phyloP scores from a whole-genome alignment of 2,888 invertebrate species.

The Epirrita christyi region DNA sequence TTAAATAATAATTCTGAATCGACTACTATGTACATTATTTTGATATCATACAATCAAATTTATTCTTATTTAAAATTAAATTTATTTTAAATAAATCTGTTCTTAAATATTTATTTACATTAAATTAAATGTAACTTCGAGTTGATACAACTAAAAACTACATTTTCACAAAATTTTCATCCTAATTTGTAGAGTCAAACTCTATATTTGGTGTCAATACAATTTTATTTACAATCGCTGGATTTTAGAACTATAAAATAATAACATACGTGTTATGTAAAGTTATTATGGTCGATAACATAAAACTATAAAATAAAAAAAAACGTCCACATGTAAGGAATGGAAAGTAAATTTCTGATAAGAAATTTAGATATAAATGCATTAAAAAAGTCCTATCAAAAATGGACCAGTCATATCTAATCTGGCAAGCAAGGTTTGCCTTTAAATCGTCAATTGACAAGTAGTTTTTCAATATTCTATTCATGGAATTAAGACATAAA shows the following conservation, averaged over 20 bases:
- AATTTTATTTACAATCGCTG: slow-evolving; percentile 20
- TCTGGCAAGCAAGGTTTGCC: background rate
- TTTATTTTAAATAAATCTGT: slow-evolving; percentile 8
- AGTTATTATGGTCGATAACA: background rate
- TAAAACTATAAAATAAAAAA: slow-evolving; percentile 10
- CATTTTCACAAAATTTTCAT: slow-evolving; percentile 25
- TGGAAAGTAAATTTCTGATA: slow-evolving; percentile 26
- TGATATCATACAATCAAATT: slow-evolving; percentile 10
- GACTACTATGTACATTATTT: slow-evolving; percentile 24
- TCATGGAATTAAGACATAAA: background rate
- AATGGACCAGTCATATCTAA: slow-evolving; percentile 2
- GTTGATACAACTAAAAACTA: slow-evolving; percentile 32
- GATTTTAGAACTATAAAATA: slow-evolving; percentile 7
- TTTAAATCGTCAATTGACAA: background rate
- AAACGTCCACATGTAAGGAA: slow-evolving; percentile 28
- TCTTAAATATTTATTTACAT: slow-evolving; percentile 13
- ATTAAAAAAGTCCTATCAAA: slow-evolving; percentile 13
- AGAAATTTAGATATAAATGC: slow-evolving; percentile 36
- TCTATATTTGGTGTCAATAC: slow-evolving; percentile 39
- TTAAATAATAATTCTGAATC: slow-evolving; percentile 11
- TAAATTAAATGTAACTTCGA: slow-evolving; percentile 19
- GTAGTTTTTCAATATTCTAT: background rate
- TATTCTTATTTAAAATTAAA: slow-evolving; percentile 1
- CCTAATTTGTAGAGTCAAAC: slow-evolving; percentile 33
- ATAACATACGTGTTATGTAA: slow-evolving; percentile 11